Evolutionary conservation across 2,113 vertebrate genomes (phyloP).

Genomic region (Marcusenius ussheri): DNA sequence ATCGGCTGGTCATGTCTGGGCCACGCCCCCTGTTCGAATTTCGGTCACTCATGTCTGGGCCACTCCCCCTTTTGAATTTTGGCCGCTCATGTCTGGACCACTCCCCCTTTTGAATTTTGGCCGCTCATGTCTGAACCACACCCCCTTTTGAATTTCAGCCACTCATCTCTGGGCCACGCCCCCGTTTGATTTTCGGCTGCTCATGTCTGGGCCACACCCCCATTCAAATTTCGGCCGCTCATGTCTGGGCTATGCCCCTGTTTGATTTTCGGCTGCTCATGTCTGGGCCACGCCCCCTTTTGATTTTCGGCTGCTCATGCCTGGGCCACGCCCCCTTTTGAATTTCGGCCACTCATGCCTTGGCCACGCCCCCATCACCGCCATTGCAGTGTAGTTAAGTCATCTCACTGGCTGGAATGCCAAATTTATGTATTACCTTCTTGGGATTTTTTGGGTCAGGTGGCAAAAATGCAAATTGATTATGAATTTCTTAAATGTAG

Average conservation of each 20-base stretch:
- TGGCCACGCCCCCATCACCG: neutral
- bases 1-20: too few species aligned
- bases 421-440: neutral
- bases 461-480: neutral
- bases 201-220: too few species aligned
- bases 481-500: neutral
- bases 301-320: conserved; percentile 43
- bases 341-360: conserved; percentile 54
- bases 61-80: too few species aligned
- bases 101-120: conserved; percentile 33
- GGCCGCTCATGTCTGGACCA: too few species aligned
- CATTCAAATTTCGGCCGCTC: conserved; percentile 59
- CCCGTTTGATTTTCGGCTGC: too few species aligned
- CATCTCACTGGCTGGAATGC: neutral
- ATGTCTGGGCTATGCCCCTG: too few species aligned
- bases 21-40: too few species aligned
- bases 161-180: too few species aligned
- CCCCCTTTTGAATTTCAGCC: neutral
- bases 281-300: too few species aligned
- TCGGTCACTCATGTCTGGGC: too few species aligned
- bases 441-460: neutral
- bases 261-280: too few species aligned
- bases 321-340: conserved; percentile 42
- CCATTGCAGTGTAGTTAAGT: neutral
- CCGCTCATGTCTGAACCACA: conserved; percentile 35